A percentile compares a stretch with the other conserved stretches of the same genome.
Conservation (phyloP, 2,888 invertebrate genomes). For the Tipula confusa region DNA sequence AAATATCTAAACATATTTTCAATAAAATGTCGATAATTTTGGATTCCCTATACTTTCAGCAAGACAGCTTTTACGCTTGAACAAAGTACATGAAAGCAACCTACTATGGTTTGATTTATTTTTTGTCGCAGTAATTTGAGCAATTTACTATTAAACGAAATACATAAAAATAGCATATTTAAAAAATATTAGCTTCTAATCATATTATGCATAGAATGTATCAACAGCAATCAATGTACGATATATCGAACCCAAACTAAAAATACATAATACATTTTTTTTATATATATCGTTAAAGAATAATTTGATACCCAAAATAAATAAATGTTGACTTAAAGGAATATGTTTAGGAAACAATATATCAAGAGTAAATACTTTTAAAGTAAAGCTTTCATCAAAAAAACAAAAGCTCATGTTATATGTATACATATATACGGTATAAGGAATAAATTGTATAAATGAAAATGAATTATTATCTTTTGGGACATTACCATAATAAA, state of each 20-base stretch:
- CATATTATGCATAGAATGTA: neutral
- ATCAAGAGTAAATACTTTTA: neutral
- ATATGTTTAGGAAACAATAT: neutral
- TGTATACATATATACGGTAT: neutral
- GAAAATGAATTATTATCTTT: slow-evolving; percentile 25
- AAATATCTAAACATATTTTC: no score
- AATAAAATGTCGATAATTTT: no score
- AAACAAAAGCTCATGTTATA: neutral
- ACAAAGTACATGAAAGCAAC: no score
- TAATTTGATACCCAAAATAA: neutral
- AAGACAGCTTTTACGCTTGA: no score
- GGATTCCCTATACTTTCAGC: no score
- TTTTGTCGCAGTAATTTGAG: no score
- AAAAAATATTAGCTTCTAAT: neutral
- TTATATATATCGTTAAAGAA: neutral
- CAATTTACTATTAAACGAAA: no score
- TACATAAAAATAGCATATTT: no score
- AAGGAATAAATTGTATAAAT: neutral
- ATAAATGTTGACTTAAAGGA: no score
- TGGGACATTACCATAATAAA: slow-evolving; percentile 20
- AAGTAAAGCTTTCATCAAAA: neutral
- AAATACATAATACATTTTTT: neutral
- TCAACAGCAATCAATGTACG: neutral
- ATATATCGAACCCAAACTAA: neutral
- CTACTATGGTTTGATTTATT: no score